Evolutionary conservation across 2,888 invertebrate genomes (phyloP).

Genomic region (Anarsia innoxiella): DNA sequence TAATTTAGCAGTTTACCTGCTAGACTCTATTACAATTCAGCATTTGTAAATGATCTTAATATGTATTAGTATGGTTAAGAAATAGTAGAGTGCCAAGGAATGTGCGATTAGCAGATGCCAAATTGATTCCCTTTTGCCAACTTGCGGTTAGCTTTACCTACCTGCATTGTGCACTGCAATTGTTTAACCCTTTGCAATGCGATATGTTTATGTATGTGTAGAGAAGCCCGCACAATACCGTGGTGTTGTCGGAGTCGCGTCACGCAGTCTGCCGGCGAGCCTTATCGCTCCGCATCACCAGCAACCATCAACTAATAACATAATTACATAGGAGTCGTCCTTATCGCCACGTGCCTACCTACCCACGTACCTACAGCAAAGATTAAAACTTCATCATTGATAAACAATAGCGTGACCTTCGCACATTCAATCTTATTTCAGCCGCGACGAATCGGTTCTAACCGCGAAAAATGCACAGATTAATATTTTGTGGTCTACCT

Average conservation of each 20-base stretch:
- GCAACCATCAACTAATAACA: conserved; percentile 1
- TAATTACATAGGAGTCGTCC: not conserved
- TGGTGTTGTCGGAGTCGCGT: conserved; percentile 8
- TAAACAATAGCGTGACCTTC: conserved; percentile 8
- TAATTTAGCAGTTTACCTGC: conserved; percentile 8
- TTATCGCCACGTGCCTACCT: conserved; percentile 3
- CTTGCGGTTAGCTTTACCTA: no score
- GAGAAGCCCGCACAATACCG: no score
- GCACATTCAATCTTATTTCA: conserved; percentile 1
- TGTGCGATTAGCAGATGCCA: no score
- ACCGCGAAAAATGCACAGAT: not conserved
- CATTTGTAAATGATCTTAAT: no score
- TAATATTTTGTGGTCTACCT: no score
- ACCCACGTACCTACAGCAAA: conserved; percentile 3
- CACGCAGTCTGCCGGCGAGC: conserved; percentile 22
- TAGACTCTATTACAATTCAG: not conserved
- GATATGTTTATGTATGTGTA: no score
- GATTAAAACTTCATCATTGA: conserved; percentile 2
- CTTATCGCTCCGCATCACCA: conserved; percentile 15
- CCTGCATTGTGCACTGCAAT: no score
- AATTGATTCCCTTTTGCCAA: no score
- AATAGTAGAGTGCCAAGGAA: no score
- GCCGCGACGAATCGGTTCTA: conserved; percentile 1
- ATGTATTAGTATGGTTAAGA: no score
- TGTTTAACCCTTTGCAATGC: no score